Evolutionary conservation across 2,888 invertebrate species (phyloP).

Genomic region (Perizoma flavofasciatum): DNA sequence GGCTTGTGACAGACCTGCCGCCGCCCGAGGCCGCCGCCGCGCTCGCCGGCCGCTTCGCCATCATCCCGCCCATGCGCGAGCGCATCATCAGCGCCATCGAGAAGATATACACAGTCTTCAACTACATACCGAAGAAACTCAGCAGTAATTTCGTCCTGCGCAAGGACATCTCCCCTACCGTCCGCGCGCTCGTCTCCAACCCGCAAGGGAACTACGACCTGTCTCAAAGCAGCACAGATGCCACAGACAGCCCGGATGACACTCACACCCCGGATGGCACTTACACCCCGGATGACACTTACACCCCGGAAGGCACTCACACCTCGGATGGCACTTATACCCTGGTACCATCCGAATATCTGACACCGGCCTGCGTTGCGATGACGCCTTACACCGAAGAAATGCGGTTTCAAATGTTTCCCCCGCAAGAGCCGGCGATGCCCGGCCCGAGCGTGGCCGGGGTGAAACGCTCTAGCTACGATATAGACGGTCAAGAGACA

Average conservation of each 20-base stretch:
- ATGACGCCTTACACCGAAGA: background rate
- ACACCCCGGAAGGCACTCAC: background rate
- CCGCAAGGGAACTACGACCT: background rate
- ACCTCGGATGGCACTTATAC: too few species aligned
- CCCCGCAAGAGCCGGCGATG: slow-evolving; percentile 5
- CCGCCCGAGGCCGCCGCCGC: slow-evolving; percentile 43
- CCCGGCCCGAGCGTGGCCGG: slow-evolving; percentile 35
- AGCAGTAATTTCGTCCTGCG: background rate
- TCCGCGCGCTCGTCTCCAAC: too few species aligned
- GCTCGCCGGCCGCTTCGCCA: slow-evolving; percentile 44
- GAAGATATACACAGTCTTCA: slow-evolving; percentile 65
- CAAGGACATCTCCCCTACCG: background rate
- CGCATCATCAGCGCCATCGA: slow-evolving; percentile 66
- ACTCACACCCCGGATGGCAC: background rate
- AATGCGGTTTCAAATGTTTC: slow-evolving; percentile 11
- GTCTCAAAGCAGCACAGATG: background rate
- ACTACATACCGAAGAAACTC: slow-evolving; percentile 37
- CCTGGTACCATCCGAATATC: background rate
- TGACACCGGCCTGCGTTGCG: background rate
- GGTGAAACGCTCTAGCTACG: slow-evolving; percentile 39
- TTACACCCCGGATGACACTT: background rate
- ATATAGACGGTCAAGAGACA: slow-evolving; percentile 27
- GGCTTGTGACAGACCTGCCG: slow-evolving; percentile 78
- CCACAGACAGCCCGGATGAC: background rate
- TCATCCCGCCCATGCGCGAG: slow-evolving; percentile 65